Base-by-base conservation (phyloP, 2,888 invertebrate genomes). In the Lithophane ornitopus region DNA sequence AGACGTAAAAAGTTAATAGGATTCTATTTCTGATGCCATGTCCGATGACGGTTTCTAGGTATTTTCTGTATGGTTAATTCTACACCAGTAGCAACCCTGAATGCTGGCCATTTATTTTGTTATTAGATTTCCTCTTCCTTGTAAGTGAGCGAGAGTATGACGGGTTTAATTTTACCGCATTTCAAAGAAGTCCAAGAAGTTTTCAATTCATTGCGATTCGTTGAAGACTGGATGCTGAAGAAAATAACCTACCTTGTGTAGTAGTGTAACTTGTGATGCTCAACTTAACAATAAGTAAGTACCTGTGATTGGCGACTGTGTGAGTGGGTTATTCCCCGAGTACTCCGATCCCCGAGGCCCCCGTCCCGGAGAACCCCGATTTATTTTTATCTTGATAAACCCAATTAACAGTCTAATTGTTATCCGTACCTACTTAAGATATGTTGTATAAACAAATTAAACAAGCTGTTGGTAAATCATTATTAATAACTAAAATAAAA, bases 61-160 rank as follows among this genome's bases (percentile, higher is more conserved):
- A 75, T 70, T 62, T 56, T 56, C 71, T 63, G 56, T 59, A 44
- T 80, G 28, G 70, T 69, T 82, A 82, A 78, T 66, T 73, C 61
- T 70, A 11, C 41, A 34, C 16, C 34, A 59, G 80, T 49, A 80
- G 54, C 54, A 56, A 67, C 28, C 65, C n/a, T 26, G 49, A 41
- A 46, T 59, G 54, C 67, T 41, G 6, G 58, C 52, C 58, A 63
- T 70, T 49, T 34, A 71, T 68, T 81, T 82, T 77, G 77, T 58
- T 59, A 80, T 80, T 68, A 81, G 56, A 82, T 81, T 77, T 52
- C 34, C 46, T 77, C 59, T 80, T 81, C 68, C 63, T 14, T 26
- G 26, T 63, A 81, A 76, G 34, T 70, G 26, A 34, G 14, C 44
- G 69, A 81, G 81, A 69, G 81, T 66, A 76, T 44, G 19, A 49